Conservation (phyloP, 2,888 invertebrate species). For the Caenorhabditis zanzibari region DNA sequence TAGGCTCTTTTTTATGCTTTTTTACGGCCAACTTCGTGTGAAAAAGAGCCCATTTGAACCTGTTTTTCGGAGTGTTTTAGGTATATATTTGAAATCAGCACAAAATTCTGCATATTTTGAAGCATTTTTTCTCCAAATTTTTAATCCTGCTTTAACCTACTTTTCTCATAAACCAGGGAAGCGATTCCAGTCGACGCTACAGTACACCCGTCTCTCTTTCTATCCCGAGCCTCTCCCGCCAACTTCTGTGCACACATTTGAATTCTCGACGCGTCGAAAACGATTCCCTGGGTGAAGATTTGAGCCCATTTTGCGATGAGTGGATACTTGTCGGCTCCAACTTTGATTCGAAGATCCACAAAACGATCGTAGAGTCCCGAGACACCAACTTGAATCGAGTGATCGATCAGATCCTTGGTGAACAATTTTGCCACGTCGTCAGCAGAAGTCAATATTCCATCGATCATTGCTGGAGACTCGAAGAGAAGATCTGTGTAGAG, state of each 20-base stretch:
- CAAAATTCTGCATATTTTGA: too few relatives aligned
- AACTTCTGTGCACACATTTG: constrained; percentile 89
- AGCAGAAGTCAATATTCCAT: constrained; percentile 72
- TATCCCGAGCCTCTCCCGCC: constrained; percentile 90
- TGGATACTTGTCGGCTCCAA: constrained; percentile 89
- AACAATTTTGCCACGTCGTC: constrained; percentile 90
- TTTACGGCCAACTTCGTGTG: too few relatives aligned
- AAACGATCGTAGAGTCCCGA: constrained; percentile 74
- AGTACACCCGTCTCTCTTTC: constrained; percentile 88
- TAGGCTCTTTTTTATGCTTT: too few relatives aligned
- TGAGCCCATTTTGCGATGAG: constrained; percentile 89
- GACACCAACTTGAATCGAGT: constrained; percentile 77
- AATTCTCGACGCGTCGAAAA: constrained; percentile 62
- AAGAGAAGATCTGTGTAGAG: constrained; percentile 89
- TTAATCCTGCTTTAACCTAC: constrained; percentile 34
- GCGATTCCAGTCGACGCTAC: constrained; percentile 84
- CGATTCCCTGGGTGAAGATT: constrained; percentile 87
- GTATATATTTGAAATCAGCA: too few relatives aligned
- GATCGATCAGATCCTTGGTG: constrained; percentile 81
- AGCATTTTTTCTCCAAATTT: too few relatives aligned
- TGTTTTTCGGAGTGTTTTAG: too few relatives aligned
- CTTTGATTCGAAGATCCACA: constrained; percentile 76
- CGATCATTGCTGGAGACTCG: constrained; percentile 87
- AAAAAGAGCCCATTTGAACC: too few relatives aligned
- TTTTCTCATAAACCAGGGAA: constrained; percentile 67